These are phyloP conservation scores for Brachionus plicatilis DNA, from an alignment of 1,140 invertebrate species.

Conservation along the genomic window DNA sequence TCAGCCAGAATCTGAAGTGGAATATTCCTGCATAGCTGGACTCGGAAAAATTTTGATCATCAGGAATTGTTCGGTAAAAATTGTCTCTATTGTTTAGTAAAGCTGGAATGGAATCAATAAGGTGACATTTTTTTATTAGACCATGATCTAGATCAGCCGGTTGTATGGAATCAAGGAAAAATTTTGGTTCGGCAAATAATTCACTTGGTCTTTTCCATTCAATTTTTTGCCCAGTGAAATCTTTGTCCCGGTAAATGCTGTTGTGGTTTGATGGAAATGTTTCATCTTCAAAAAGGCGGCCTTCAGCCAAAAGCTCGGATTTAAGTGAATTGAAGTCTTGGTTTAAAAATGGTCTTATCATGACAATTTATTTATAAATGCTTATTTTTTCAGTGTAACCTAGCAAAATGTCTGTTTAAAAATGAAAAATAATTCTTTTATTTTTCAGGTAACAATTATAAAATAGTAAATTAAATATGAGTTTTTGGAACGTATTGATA, in stretches of 20 bases:
- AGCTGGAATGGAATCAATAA: background rate
- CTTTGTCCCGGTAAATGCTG: conserved; percentile 58
- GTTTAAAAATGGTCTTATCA: background rate
- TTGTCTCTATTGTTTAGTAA: background rate
- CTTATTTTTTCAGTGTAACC: background rate
- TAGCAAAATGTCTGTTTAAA: background rate
- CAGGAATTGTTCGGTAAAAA: conserved; percentile 44
- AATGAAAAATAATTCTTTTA: background rate
- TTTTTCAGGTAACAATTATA: background rate
- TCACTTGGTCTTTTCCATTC: background rate
- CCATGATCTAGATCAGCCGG: background rate
- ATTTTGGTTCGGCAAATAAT: background rate
- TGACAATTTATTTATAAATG: background rate
- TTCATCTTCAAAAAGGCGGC: conserved; percentile 64
- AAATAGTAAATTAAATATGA: no score
- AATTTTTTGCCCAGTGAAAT: background rate
- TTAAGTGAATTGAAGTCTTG: conserved; percentile 44
- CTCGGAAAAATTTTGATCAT: conserved; percentile 46
- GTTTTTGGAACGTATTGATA: no score
- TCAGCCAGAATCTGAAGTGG: background rate
- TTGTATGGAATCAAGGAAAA: background rate
- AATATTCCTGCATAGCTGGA: background rate
- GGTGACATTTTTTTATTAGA: background rate
- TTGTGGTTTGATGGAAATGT: conserved; percentile 62
- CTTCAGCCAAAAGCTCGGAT: conserved; percentile 54